These are phyloP conservation scores for Helicoverpa zea DNA, from an alignment of 1,140 invertebrate genomes.

Conservation along the genomic window DNA sequence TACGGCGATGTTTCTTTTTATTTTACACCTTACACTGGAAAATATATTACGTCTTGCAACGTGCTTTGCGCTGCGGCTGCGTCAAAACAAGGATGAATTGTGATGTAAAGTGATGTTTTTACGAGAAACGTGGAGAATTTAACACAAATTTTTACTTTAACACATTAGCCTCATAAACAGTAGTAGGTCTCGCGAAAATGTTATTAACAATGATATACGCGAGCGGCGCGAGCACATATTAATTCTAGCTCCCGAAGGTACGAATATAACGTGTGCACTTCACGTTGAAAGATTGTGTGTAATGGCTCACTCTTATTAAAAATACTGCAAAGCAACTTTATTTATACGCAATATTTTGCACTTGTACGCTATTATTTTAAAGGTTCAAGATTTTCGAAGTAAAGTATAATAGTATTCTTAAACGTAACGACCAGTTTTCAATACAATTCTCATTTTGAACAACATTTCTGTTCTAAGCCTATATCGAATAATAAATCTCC, in stretches of 20 bases:
- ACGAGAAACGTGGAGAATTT: conserved; percentile 33
- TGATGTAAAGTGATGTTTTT: conserved; percentile 19
- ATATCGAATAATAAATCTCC: conserved; percentile 2
- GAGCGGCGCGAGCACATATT: conserved; percentile 13
- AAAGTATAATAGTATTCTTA: no score
- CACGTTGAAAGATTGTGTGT: conserved; percentile 12
- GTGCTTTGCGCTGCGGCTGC: conserved; percentile 3
- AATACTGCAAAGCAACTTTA: neutral
- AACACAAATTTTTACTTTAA: conserved; percentile 28
- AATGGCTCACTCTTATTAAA: conserved; percentile 21
- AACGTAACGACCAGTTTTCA: no score
- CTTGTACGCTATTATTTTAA: no score
- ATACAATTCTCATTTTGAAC: neutral
- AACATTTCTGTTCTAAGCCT: neutral
- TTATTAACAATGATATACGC: conserved; percentile 21
- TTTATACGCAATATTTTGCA: neutral
- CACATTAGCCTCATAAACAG: conserved; percentile 35
- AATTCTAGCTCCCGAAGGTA: conserved; percentile 27
- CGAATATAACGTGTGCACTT: conserved; percentile 12
- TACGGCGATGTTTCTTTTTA: conserved; percentile 5
- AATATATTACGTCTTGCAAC: conserved; percentile 26
- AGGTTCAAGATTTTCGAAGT: no score
- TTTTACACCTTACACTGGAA: neutral
- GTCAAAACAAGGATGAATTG: conserved; percentile 26
- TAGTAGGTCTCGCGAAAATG: conserved; percentile 15